Conservation (phyloP, 2,888 invertebrate genomes). For the Sepioteuthis lessoniana region DNA sequence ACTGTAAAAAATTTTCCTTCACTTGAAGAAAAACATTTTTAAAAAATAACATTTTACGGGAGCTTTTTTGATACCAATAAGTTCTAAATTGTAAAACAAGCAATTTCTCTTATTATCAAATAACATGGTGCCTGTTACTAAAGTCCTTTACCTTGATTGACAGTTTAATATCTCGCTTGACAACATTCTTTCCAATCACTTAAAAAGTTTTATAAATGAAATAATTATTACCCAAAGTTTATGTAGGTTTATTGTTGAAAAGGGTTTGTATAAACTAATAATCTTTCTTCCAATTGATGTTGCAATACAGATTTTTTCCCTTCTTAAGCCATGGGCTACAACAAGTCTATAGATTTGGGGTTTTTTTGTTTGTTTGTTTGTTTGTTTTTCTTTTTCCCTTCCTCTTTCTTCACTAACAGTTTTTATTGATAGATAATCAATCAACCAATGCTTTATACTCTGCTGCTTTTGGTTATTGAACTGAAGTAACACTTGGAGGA, state of each 20-base stretch:
- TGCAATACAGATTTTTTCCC: neutral
- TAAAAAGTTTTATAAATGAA: neutral
- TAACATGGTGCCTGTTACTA: neutral
- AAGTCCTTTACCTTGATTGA: neutral
- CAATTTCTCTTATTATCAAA: neutral
- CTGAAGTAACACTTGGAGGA: neutral
- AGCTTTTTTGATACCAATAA: neutral
- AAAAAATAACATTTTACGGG: neutral
- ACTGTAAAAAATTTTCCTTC: neutral
- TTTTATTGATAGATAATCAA: neutral
- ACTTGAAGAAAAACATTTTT: too few relatives aligned
- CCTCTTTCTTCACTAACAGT: neutral
- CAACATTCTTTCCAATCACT: neutral
- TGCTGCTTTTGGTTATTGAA: neutral
- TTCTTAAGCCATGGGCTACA: neutral
- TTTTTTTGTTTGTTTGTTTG: neutral
- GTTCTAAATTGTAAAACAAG: too few relatives aligned
- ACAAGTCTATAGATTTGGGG: too few relatives aligned
- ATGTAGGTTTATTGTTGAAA: neutral
- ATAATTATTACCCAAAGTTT: neutral
- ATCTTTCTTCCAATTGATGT: neutral
- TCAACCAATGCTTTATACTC: neutral
- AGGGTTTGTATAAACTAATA: neutral
- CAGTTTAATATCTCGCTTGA: neutral
- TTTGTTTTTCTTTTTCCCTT: neutral